A percentile compares a stretch with the other conserved stretches of the same genome.
Evolutionary conservation across 2,888 invertebrate genomes (phyloP).

Genomic region (Neoascia interrupta): DNA sequence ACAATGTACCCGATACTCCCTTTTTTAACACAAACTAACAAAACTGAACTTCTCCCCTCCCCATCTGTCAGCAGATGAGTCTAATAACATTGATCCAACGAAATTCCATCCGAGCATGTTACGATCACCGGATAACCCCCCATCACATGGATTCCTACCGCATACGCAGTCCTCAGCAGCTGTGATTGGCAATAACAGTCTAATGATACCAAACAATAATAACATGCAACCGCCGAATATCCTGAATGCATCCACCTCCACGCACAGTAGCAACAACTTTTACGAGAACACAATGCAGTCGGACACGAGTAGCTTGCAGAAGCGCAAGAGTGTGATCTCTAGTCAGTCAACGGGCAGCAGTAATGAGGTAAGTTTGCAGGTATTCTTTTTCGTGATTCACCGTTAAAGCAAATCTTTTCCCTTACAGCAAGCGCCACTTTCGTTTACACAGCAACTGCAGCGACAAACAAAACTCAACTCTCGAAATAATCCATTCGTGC

Average conservation of each 20-base stretch:
- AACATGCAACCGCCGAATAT: constrained; percentile 73
- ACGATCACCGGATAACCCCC: constrained; percentile 79
- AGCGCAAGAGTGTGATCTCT: constrained; percentile 80
- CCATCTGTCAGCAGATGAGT: constrained; percentile 75
- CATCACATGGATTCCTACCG: constrained; percentile 72
- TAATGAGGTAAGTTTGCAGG: constrained; percentile 77
- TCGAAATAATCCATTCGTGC: constrained; percentile 78
- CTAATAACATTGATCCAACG: constrained; percentile 77
- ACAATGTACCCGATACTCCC: constrained; percentile 31
- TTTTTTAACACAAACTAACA: constrained; percentile 60
- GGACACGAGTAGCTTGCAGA: constrained; percentile 79
- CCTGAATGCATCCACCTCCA: constrained; percentile 79
- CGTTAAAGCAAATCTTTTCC: not conserved
- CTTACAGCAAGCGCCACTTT: constrained; percentile 83
- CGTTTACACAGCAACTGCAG: constrained; percentile 96
- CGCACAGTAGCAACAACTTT: constrained; percentile 80
- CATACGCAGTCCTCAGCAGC: constrained; percentile 75
- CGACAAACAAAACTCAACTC: constrained; percentile 79
- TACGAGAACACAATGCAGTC: constrained; percentile 80
- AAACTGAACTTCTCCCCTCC: constrained; percentile 50
- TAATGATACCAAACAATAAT: constrained; percentile 74
- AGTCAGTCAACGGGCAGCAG: constrained; percentile 80
- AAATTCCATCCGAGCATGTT: constrained; percentile 79
- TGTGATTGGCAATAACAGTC: constrained; percentile 73
- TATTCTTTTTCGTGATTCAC: not conserved